Evolutionary conservation across 2,888 invertebrate species (phyloP), one percentile per base, ranked within the genome.

Genomic region (Rhaphigaster nebulosa): DNA sequence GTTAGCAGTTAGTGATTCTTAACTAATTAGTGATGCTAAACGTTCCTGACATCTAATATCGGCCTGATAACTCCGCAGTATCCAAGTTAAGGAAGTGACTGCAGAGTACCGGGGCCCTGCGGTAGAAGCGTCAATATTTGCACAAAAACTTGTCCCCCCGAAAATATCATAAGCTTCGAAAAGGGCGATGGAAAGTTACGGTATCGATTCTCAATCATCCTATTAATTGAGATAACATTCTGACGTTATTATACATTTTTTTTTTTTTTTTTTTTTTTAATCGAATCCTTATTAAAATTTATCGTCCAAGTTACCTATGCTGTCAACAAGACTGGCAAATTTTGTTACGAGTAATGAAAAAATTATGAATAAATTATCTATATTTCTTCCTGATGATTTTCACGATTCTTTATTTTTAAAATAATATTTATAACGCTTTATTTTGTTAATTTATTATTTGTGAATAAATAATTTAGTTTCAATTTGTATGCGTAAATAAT

Each of bases 21-120:
- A 70, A 70, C 70, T 70, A 70, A 70, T 70, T 70, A 70, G 70
- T 70, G 34, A 70, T 70, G 70, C 70, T 70, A 34, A 70, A 70
- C 70, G 34, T 34, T 34, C 6, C 70, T 34, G 5, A 34, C 34
- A 34, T 34, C 70, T 34, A 70, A 70, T 70, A 70, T 70, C 70
- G 34, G 5, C 70, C 70, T 70, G 34, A 70, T 70, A 70, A 26
- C 15, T 34, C 5, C 34, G 5, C 18, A 20, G 20, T 20, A 5
- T 29, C 29, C 29, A 13, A 65, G 65, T 65, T 65, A 29, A 65
- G 29, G 0, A 65, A 65, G 13, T 12, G 65, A 65, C 60, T 60
- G 60, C 60, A 29, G 65, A 20, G 18, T 34, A 34, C 1, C 34
- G 3, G 12, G 29, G 65, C 29, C 65, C 15, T 12, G 29, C 34